Evolutionary conservation across 2,113 vertebrate genomes (phyloP), one percentile per base, ranked within the genome.

Genomic region (Microcebus ravelobensis): DNA sequence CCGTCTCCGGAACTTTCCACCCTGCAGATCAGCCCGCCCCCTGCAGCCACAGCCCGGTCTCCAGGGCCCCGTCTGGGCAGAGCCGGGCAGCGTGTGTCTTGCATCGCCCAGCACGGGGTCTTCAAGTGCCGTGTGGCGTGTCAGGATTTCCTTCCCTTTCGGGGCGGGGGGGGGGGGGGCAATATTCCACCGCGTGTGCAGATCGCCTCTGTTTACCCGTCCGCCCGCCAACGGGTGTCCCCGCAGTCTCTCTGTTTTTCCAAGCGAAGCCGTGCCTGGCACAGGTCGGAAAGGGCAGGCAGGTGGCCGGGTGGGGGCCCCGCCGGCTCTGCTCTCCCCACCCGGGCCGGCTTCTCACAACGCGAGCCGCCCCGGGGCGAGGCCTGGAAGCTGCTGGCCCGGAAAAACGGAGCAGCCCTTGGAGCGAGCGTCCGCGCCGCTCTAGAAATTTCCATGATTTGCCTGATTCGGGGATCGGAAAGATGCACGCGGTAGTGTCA

Each of bases 171-270:
- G 45, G 50, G 21, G 2, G 36, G 39, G 42, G 71, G 34, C 8
- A 18, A 55, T 5, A 17, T 2, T 13, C n/a, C 8, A 13, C 6
- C 0, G 25, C 25, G 36, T 6, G 29, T 27, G 11, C 3, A 23
- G 1, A 68, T 2, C 0, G 4, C 18, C 1, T 6, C 61, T 42
- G 50, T 3, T 4, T 7, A 20, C n/a, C 45, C 31, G 8, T 9
- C 70, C 31, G 21, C 7, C 39, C 12, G 0, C 4, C 10, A 27
- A 12, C 8, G 50, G 63, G 52, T 31, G 39, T 23, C 18, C 42
- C 34, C 42, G 50, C 17, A 31, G 36, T 85, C 55, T 14, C n/a
- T 52, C 68, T 67, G 10, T 15, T 57, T 87, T 84, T 71, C 27
- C 79, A 27, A 68, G 80, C 45, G 65, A 73, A 81, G 48, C 6